These are phyloP conservation scores for Netelia fuscicornis DNA, from an alignment of 2,888 invertebrate species.

Conservation along the genomic window DNA sequence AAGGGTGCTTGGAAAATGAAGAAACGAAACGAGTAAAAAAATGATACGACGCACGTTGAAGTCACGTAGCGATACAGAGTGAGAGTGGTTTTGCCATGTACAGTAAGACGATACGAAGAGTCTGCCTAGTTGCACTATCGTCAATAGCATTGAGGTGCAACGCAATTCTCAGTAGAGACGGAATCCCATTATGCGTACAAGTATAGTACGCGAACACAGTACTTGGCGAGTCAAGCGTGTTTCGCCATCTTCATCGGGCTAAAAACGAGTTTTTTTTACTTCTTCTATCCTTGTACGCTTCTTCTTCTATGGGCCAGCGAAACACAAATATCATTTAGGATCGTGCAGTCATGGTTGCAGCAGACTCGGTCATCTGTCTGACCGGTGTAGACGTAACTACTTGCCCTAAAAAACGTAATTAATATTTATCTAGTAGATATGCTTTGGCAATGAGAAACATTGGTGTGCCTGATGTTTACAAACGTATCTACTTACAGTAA, in stretches of 20 bases:
- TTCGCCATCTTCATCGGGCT: slow-evolving; percentile 35
- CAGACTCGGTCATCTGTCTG: neutral
- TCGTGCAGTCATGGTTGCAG: too few relatives aligned
- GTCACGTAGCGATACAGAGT: slow-evolving; percentile 57
- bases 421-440: neutral
- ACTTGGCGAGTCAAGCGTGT: slow-evolving; percentile 5
- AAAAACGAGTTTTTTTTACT: slow-evolving; percentile 42
- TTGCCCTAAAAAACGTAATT: neutral
- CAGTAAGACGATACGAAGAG: slow-evolving; percentile 61
- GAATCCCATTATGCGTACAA: neutral
- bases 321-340: neutral
- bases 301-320: neutral
- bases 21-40: neutral
- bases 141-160: slow-evolving; percentile 59
- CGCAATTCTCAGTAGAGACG: slow-evolving; percentile 43
- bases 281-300: neutral
- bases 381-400: neutral
- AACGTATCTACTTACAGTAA: too few relatives aligned
- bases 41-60: slow-evolving; percentile 10
- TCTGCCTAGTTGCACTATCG: slow-evolving; percentile 40
- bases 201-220: neutral
- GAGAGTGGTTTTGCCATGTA: slow-evolving; percentile 66
- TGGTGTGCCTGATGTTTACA: too few relatives aligned
- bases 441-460: too few relatives aligned
- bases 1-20: neutral